A percentile compares a stretch with the other conserved stretches of the same genome.
These are phyloP conservation scores for Syndactyla subalaris DNA, from an alignment of 2,797 vertebrate genomes.

Conservation along the genomic window DNA sequence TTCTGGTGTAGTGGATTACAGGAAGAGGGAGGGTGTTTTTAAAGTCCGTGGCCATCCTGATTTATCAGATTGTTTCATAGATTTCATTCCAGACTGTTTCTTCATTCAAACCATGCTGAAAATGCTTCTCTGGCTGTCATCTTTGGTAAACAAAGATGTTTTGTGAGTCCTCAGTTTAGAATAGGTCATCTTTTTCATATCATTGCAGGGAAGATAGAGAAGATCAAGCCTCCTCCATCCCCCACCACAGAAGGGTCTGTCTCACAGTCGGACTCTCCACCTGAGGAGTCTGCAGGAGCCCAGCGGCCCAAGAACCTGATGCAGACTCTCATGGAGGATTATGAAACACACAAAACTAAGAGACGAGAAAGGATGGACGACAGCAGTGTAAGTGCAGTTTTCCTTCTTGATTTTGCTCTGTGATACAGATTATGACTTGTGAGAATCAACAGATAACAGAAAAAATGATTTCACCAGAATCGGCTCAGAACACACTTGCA, in stretches of 20 bases:
- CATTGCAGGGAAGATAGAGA: slow-evolving; percentile 94
- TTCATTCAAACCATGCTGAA: not conserved
- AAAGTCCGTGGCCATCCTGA: not conserved
- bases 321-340: slow-evolving; percentile 98
- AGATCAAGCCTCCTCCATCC: slow-evolving; percentile 89
- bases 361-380: slow-evolving; percentile 93
- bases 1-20: not conserved
- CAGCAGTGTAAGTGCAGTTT: slow-evolving; percentile 87
- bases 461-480: not conserved
- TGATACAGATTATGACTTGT: accelerated
- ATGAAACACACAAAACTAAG: slow-evolving; percentile 95
- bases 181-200: slow-evolving; percentile 61
- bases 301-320: slow-evolving; percentile 94
- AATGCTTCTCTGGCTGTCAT: not conserved
- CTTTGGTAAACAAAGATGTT: not conserved
- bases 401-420: not conserved
- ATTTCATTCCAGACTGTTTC: not conserved
- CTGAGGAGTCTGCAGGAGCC: slow-evolving; percentile 86
- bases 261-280: slow-evolving; percentile 81
- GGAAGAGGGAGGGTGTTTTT: not conserved
- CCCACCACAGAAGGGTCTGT: slow-evolving; percentile 84
- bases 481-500: not conserved
- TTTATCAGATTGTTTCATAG: not conserved
- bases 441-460: not conserved
- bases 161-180: slow-evolving; percentile 41